Conservation (phyloP, 1,140 invertebrate genomes). For the Stegodyphus mimosarum region DNA sequence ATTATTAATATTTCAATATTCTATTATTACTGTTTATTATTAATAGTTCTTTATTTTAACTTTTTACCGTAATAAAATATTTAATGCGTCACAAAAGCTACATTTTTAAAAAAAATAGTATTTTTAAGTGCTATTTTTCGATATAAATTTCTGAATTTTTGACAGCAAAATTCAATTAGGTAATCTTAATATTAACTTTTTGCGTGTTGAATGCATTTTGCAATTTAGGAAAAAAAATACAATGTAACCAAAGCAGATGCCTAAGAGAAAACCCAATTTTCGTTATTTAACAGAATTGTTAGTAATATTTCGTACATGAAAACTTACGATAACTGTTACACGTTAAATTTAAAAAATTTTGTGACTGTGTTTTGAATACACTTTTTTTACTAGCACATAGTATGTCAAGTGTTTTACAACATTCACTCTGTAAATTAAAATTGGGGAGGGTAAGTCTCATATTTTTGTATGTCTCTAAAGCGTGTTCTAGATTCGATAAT, state of each 20-base stretch:
- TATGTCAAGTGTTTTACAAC: conserved; percentile 30
- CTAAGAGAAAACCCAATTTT: too few relatives aligned
- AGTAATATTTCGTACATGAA: too few relatives aligned
- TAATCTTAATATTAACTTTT: too few relatives aligned
- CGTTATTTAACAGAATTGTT: too few relatives aligned
- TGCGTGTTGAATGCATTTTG: not conserved
- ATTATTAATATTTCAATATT: not conserved
- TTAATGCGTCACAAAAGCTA: not conserved
- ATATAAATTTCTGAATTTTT: too few relatives aligned
- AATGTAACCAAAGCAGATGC: too few relatives aligned
- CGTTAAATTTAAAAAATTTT: not conserved
- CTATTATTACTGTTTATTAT: not conserved
- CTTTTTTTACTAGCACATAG: conserved; percentile 51
- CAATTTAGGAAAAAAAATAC: not conserved
- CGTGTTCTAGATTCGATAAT: conserved; percentile 17
- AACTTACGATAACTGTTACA: too few relatives aligned
- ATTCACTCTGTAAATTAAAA: conserved; percentile 32
- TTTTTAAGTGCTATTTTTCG: too few relatives aligned
- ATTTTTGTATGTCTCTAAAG: conserved; percentile 59
- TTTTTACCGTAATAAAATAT: not conserved
- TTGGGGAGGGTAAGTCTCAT: conserved; percentile 26
- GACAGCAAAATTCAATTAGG: too few relatives aligned
- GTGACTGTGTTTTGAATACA: conserved; percentile 44
- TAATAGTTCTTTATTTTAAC: too few relatives aligned
- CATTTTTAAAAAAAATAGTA: not conserved